A percentile compares a stretch with the other conserved stretches of the same genome.
Evolutionary conservation across 2,113 vertebrate genomes (phyloP).

Genomic region (Carlito syrichta): DNA sequence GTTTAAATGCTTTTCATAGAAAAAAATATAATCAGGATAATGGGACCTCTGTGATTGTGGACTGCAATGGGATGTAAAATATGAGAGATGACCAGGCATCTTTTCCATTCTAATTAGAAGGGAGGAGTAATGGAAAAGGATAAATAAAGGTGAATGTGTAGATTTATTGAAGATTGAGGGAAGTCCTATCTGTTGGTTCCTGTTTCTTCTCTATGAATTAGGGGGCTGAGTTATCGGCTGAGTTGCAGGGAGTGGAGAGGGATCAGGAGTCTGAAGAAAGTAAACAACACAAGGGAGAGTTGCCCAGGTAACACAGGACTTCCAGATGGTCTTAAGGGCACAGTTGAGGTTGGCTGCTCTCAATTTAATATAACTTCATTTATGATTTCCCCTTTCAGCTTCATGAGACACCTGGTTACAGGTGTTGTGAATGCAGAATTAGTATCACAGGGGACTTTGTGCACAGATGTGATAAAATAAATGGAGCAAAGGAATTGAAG

Average conservation of each 20-base stretch:
- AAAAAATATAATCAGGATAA: neutral
- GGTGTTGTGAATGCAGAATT: neutral
- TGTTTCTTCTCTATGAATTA: neutral
- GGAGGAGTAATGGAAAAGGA: neutral
- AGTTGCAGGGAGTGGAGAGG: neutral
- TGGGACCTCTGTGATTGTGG: neutral
- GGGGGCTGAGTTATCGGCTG: neutral
- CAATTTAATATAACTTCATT: constrained; percentile 20
- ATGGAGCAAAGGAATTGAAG: neutral
- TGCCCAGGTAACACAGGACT: neutral
- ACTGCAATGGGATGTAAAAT: neutral
- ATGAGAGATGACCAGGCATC: neutral
- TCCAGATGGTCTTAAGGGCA: neutral
- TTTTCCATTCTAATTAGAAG: neutral
- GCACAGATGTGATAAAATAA: neutral
- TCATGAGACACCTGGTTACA: neutral
- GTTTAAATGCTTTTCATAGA: neutral
- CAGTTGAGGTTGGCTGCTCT: neutral
- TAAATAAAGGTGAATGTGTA: neutral
- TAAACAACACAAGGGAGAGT: neutral
- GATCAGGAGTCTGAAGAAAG: neutral
- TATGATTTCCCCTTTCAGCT: neutral
- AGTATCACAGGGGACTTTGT: neutral
- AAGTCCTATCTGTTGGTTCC: neutral
- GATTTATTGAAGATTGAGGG: neutral